Base-by-base conservation (phyloP, 1,140 invertebrate species). In the Whitmania pigra region DNA sequence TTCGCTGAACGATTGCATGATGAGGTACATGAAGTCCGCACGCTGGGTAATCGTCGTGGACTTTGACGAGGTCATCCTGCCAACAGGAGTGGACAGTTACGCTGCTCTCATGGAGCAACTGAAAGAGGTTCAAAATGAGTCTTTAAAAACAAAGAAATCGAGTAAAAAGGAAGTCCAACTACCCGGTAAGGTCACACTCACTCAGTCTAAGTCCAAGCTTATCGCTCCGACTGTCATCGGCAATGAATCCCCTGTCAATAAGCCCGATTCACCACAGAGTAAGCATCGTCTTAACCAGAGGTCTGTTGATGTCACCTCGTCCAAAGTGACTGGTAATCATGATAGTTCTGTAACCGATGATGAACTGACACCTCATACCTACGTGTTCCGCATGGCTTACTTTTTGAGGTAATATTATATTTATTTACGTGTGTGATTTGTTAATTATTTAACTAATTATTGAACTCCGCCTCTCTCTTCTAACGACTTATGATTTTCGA, bases 21-120 rank as follows among this genome's bases (percentile, higher is more conserved):
- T 94, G 82, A 84, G 92, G 74, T 89, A 89, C 29, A 92, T 93
- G 89, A 89, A 90, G 74, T 83, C 81, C n/a, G 90, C 87, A 74
- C 87, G 88, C 53, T 91, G 90, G 81, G 84, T 92, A 18, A 85
- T 91, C 0, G 85, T 94, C 36, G 88, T 94, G 22, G 92, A 95
- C 82, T 85, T 94, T 69, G 92, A 95, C 78, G 92, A 95, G 81
- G 90, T 90, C 77, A 90, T 94, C 73, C 85, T 94, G 74, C 92
- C 92, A 0, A 86, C 57, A 0, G 9, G 22, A 18, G 57, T 63
- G 22, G 29, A 31, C 57, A 63, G 11, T n/a, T 63, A 63, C 18
- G 9, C 22, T 11, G 57, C 22, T 63, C 22, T 63, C 22, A 2
- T 63, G 22, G 29, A 63, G 18, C 22, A 63, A 20, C 22, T 63